Evolutionary conservation across 2,113 vertebrate species (phyloP), one percentile per base, ranked within the genome.

Genomic region (Heterochromis multidens): DNA sequence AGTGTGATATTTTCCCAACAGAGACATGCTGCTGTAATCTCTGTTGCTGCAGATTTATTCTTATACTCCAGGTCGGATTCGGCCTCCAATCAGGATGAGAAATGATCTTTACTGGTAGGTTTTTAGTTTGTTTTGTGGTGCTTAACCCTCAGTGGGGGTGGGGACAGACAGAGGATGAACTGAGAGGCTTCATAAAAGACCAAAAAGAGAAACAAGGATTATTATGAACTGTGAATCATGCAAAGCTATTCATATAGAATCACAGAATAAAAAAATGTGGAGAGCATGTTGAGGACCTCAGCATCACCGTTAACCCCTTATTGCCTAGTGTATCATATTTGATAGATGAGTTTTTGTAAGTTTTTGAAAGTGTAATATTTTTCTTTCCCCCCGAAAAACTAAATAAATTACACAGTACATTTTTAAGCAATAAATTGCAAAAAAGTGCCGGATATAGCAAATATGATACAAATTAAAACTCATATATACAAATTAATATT

Each of bases 21-120:
- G 65, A 72, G 40, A 29, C 5, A 16, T 29, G 9, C 65, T 72
- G 67, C 67, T 49, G 65, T 43, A 29, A 29, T 72, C 40, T 72
- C 40, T 49, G 40, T 43, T 1, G 1, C 8, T 46, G 23, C 23
- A 46, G 5, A 17, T 27, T 70, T 40, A 19, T 46, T 0, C 40
- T 67, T 14, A 17, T 67, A 25, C 0, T n/a, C 10, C 2, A 6
- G 61, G 5, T 63, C 19, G 21, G 31, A 6, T 62, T 72, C 65
- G 49, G 40, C 40, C 65, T 72, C 40, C 23, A 0, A 27, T 46
- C 40, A 29, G 40, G 40, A 2, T 1, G 23, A 70, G 65, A 49
- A 72, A 49, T 49, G 2, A 49, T 49, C 37, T 1, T 25, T 37
- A 25, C 23, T 0, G 5, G 14, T 11, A 23, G 65, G 65, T 19